phyloP scores from a whole-genome alignment of 2,113 vertebrate species.

The Pandion haliaetus region DNA sequence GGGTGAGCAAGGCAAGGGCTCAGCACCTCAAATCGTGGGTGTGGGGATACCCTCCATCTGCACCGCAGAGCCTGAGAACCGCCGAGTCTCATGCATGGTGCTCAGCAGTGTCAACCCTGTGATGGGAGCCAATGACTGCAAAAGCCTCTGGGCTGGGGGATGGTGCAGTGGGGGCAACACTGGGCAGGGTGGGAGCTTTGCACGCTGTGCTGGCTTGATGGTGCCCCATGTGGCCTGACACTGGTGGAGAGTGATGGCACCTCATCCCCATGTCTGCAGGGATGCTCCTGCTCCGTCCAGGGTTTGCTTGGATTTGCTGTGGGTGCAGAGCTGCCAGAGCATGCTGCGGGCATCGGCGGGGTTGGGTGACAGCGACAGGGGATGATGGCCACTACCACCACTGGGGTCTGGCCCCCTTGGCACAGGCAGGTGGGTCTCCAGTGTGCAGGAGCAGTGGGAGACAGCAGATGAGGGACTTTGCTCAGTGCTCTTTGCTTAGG shows the following conservation, averaged over 20 bases:
- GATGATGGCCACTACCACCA: not conserved
- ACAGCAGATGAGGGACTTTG: not conserved
- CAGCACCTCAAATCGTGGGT: accelerated
- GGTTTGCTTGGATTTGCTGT: not conserved
- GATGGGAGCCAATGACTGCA: accelerated
- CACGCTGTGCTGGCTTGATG: accelerated
- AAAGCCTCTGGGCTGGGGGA: not conserved
- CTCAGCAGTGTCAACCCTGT: accelerated
- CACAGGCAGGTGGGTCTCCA: not conserved
- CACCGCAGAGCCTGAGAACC: accelerated
- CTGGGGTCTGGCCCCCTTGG: not conserved
- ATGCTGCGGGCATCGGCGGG: accelerated
- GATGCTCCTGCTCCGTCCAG: not conserved
- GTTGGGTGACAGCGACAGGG: not conserved
- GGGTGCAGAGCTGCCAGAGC: not conserved
- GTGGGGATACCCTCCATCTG: accelerated
- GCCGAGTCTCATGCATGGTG: accelerated
- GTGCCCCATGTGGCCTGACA: not conserved
- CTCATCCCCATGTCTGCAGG: not conserved
- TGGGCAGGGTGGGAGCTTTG: not conserved
- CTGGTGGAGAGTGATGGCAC: accelerated
- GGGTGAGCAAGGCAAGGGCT: not conserved
- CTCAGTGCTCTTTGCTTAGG: not conserved
- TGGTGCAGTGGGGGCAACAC: accelerated
- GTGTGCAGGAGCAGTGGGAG: not conserved